These are phyloP conservation scores for Dasypogon diadema DNA, from an alignment of 2,888 invertebrate genomes.

Conservation along the genomic window DNA sequence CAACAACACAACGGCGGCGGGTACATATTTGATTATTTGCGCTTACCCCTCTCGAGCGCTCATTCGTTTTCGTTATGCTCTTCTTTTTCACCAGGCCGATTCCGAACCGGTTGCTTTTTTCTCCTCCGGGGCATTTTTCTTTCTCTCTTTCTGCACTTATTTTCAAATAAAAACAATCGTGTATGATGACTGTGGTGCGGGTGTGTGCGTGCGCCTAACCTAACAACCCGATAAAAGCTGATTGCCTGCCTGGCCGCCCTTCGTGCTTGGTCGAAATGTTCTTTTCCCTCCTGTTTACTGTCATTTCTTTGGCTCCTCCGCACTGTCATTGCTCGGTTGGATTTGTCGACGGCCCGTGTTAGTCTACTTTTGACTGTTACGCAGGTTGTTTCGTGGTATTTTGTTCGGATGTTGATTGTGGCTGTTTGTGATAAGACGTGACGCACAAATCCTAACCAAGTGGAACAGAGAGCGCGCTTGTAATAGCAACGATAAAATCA, in stretches of 20 bases:
- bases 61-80: neutral
- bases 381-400: constrained; percentile 66
- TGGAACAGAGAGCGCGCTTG: no score
- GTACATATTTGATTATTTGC: constrained; percentile 10
- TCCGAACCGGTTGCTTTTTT: constrained; percentile 43
- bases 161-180: neutral
- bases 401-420: constrained; percentile 6
- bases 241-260: neutral
- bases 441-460: neutral
- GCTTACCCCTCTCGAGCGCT: constrained; percentile 10
- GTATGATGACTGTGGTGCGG: neutral
- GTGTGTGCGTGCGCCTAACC: neutral
- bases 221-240: constrained; percentile 30
- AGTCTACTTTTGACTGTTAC: constrained; percentile 70
- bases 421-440: constrained; percentile 8
- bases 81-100: neutral
- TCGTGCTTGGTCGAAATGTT: neutral
- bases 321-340: constrained; percentile 61
- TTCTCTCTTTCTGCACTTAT: constrained; percentile 13
- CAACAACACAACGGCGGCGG: neutral
- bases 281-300: constrained; percentile 42
- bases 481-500: no score
- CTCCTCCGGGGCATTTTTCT: constrained; percentile 9
- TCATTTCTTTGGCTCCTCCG: constrained; percentile 55
- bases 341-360: constrained; percentile 66